phyloP scores from a whole-genome alignment of 37 sponge, comb jelly and placozoan species.

The Hormiphora californensis region DNA sequence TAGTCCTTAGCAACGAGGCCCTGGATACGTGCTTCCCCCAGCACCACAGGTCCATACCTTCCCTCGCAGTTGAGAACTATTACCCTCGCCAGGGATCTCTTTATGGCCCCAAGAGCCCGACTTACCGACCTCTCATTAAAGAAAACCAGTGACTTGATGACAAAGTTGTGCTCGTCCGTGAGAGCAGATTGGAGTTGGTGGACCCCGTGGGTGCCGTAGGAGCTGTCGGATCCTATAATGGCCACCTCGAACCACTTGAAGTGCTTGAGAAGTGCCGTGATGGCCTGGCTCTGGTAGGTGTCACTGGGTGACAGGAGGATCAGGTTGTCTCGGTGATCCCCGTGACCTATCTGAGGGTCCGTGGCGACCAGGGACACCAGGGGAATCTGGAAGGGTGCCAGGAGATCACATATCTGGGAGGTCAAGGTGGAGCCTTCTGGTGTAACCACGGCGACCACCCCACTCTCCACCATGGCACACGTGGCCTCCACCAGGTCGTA shows the following conservation, averaged over 20 bases:
- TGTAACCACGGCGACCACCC: slow-evolving; percentile 12
- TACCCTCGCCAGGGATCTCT: neutral
- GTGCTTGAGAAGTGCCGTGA: neutral
- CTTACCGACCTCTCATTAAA: neutral
- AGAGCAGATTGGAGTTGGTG: neutral
- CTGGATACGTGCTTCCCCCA: neutral
- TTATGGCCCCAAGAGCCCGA: neutral
- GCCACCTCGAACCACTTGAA: slow-evolving; percentile 12
- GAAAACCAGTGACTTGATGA: neutral
- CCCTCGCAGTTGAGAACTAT: slow-evolving; percentile 21
- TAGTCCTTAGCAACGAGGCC: neutral
- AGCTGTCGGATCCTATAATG: slow-evolving; percentile 20
- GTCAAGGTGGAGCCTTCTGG: slow-evolving; percentile 27
- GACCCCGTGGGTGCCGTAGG: slow-evolving; percentile 9
- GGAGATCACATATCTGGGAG: neutral
- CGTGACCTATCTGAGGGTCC: slow-evolving; percentile 7
- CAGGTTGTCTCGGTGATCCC: slow-evolving; percentile 4
- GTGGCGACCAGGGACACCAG: slow-evolving; percentile 11
- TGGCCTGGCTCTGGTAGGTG: neutral
- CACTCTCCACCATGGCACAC: neutral
- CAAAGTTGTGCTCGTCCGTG: slow-evolving; percentile 8
- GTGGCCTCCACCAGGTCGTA: neutral
- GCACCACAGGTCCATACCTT: neutral
- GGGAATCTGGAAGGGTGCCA: neutral
- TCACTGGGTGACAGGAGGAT: slow-evolving; percentile 40